Percentiles rank a stretch among this genome's conserved stretches.
These are phyloP conservation scores for Oxyruncus cristatus DNA, from an alignment of 2,113 vertebrate species.

Conservation along the genomic window DNA sequence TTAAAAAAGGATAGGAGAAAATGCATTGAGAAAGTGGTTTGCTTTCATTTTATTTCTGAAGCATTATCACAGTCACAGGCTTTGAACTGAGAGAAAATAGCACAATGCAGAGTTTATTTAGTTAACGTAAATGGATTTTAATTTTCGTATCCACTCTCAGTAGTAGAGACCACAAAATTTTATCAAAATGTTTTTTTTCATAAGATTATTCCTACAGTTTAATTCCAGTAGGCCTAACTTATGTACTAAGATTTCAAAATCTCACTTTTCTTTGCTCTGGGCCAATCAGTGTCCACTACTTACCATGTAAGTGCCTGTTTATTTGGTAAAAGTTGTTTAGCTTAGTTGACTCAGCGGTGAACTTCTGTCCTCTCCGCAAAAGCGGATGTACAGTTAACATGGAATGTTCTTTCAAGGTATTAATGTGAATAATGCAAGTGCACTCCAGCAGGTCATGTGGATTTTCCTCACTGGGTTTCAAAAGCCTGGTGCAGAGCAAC, in stretches of 20 bases:
- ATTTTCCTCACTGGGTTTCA: not conserved
- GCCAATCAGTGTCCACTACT: not conserved
- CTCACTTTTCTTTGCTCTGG: not conserved
- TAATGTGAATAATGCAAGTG: not conserved
- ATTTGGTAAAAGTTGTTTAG: not conserved
- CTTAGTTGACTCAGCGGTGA: not conserved
- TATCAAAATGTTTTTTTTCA: not conserved
- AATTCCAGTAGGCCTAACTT: not conserved
- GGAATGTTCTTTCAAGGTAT: not conserved
- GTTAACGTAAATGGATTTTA: not conserved
- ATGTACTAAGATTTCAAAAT: not conserved
- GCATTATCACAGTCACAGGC: not conserved
- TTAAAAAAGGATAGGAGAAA: not conserved
- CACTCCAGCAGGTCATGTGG: not conserved
- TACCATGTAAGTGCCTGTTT: not conserved
- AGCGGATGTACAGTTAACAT: not conserved
- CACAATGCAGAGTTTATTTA: not conserved
- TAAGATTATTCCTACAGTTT: not conserved
- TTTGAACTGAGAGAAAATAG: not conserved
- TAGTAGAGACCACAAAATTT: not conserved
- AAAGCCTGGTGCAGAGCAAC: not conserved
- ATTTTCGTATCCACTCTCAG: not conserved
- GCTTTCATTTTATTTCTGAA: not conserved
- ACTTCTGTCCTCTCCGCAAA: not conserved
- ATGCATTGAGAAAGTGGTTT: not conserved